These are phyloP conservation scores for Myathropa florea DNA, from an alignment of 2,888 invertebrate genomes.

Conservation along the genomic window DNA sequence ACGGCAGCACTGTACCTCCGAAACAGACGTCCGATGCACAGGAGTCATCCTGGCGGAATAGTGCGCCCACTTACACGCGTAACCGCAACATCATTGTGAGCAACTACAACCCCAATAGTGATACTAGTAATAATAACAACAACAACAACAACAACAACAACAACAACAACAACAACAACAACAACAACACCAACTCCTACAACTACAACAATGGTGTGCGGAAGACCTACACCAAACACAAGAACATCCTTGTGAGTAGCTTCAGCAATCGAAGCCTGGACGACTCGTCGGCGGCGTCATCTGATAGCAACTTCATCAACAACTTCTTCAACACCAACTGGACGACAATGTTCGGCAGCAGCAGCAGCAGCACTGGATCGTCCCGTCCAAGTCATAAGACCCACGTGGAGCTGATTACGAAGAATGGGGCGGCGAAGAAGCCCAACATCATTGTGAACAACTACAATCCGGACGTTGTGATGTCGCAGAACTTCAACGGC, in stretches of 20 bases:
- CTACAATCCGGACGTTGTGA: constrained; percentile 80
- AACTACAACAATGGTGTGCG: constrained; percentile 74
- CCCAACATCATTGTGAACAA: constrained; percentile 85
- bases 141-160: constrained; percentile 72
- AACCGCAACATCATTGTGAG: constrained; percentile 80
- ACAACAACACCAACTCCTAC: constrained; percentile 72
- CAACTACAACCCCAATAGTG: constrained; percentile 79
- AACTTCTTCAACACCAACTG: constrained; percentile 79
- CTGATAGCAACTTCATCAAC: constrained; percentile 73
- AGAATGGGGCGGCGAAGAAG: constrained; percentile 85
- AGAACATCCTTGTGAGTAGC: constrained; percentile 79
- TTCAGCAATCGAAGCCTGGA: constrained; percentile 61
- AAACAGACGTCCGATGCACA: constrained; percentile 49
- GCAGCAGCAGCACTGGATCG: constrained; percentile 69
- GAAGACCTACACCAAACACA: constrained; percentile 79
- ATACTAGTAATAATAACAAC: constrained; percentile 73
- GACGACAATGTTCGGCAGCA: constrained; percentile 74
- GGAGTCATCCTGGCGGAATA: constrained; percentile 52
- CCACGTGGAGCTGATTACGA: constrained; percentile 85
- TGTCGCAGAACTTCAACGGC: constrained; percentile 78
- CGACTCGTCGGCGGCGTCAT: constrained; percentile 40
- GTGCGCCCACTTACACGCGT: constrained; percentile 72
- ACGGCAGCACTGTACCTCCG: constrained; percentile 70
- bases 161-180: constrained; percentile 73
- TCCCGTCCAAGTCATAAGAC: constrained; percentile 86